Evolutionary conservation across 2,113 vertebrate genomes (phyloP), one percentile per base, ranked within the genome.

Genomic region (Lagenorhynchus albirostris): DNA sequence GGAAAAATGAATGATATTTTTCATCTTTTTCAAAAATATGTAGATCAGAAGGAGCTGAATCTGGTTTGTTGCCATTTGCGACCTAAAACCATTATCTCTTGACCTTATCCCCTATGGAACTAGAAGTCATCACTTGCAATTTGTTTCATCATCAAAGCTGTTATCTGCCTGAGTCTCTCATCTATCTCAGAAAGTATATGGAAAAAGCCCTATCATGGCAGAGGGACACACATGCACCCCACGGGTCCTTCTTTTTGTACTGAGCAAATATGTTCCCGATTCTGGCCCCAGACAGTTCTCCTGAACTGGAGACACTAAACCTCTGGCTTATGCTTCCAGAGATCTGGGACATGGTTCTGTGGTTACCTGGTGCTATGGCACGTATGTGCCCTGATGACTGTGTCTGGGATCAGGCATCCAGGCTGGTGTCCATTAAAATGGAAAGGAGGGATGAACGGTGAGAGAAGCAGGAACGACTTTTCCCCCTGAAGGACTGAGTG

Each of bases 1-100:
- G 25, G 70, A 81, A 92, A 96, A 92, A 79, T 60, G 50, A 83
- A 44, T 58, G 62, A 12, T 44, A 60, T 38, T 95, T 96, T 95
- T 94, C 50, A 84, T 96, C 38, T 60, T 92, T 97, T 20, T 11
- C 31, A 95, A 95, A 87, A 90, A 60, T 65, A 41, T 10, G 11
- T 79, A 73, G 68, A 76, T 84, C 14, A 62, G 84, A 90, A 96
- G 88, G 88, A 68, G 44, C 26, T 60, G 29, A 94, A 92, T 79
- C 41, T 44, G n/a, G 15, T 47, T 38, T 67, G 20, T 36, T 86
- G 71, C 50, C 25, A n/a, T 93, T 90, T 95, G 53, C 11, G 73
- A 33, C 38, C 47, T 68, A 36, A 9, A 20, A 5, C 29, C 5
- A 76, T 80, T 58, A 50, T 58, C 53, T 91, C 38, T 84, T 53